phyloP scores from a whole-genome alignment of 2,797 vertebrate species.

The Thalassophryne amazonica region DNA sequence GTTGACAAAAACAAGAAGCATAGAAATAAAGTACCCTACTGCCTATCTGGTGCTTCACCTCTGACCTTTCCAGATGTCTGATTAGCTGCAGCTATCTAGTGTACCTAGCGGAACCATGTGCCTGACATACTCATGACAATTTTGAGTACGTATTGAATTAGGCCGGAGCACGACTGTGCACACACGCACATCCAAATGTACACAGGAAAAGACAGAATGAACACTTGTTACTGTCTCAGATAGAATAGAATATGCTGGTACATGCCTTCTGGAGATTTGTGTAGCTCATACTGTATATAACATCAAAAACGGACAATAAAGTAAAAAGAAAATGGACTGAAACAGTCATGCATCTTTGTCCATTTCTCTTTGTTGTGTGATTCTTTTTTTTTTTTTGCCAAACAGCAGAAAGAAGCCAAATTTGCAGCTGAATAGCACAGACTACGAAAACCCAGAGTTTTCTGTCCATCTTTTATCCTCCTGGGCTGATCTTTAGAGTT shows the following conservation, averaged over 20 bases:
- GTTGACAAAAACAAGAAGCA: constrained; percentile 5
- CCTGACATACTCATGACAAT: constrained; percentile 61
- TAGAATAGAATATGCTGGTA: constrained; percentile 36
- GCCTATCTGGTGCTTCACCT: constrained; percentile 39
- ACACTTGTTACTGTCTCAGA: constrained; percentile 45
- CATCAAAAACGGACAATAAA: constrained; percentile 34
- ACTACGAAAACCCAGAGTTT: constrained; percentile 37
- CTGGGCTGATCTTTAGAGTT: constrained; percentile 52
- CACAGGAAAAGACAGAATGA: constrained; percentile 10
- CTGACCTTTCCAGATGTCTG: constrained; percentile 55
- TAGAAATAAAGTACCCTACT: constrained; percentile 12
- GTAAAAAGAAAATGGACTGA: constrained; percentile 38
- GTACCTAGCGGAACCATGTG: constrained; percentile 37
- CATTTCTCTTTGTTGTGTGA: constrained; percentile 24
- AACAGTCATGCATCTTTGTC: constrained; percentile 47
- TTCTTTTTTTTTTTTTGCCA: constrained; percentile 27
- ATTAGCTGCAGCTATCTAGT: constrained; percentile 40
- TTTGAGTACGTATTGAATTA: constrained; percentile 55
- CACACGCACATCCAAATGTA: not conserved
- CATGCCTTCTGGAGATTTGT: constrained; percentile 34
- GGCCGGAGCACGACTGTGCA: constrained; percentile 6
- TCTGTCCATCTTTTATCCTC: constrained; percentile 43
- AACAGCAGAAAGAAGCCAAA: constrained; percentile 27
- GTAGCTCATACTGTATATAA: constrained; percentile 27
- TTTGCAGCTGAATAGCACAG: constrained; percentile 45